Evolutionary conservation across 2,888 invertebrate genomes (phyloP), one percentile per base, ranked within the genome.

Genomic region (Cheilosia scutellata): DNA sequence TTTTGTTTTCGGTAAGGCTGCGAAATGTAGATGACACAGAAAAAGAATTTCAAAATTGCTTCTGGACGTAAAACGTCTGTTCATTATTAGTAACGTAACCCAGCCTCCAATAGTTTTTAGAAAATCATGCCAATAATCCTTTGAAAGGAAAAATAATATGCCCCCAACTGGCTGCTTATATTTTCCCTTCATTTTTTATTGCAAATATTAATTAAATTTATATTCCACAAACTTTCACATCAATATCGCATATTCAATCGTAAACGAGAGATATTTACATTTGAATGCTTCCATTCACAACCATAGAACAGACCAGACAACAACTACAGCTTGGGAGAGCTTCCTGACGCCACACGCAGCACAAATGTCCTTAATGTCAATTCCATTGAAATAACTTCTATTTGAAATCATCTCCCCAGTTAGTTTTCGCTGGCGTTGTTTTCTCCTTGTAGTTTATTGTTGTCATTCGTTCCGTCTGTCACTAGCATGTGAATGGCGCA

Each of bases 291-390:
- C 55, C 53, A 55, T 72, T 72, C 53, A 47, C 4, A 58, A 5
- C 9, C 55, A 20, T 20, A 63, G 37, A 11, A 37, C 58, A 27
- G 53, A 42, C 55, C 55, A 37, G 51, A 58, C 44, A 70, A 63
- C 42, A 51, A 57, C n/a, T n/a, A n/a, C 42, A 11, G 37, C 40
- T 5, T 47, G 5, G 40, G 9, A 33, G 44, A 70, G 31, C 75
- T 63, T 51, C 49, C 62, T 76, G 82, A 76, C 76, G 76, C 82
- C 82, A 63, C 76, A 70, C 82, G 70, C 76, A 68, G 60, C 66
- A 82, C 6, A 83, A 51, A 63, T 33, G 68, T 78, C 78, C 66
- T 78, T 63, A 63, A 78, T 51, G 74, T 83, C 72, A 74, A 68
- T 78, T 79, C 60, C 44, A 78, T 57, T 78, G 62, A 25, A 74